Evolutionary conservation across 2,113 vertebrate species (phyloP), one percentile per base, ranked within the genome.

Genomic region (Lepisosteus oculatus): DNA sequence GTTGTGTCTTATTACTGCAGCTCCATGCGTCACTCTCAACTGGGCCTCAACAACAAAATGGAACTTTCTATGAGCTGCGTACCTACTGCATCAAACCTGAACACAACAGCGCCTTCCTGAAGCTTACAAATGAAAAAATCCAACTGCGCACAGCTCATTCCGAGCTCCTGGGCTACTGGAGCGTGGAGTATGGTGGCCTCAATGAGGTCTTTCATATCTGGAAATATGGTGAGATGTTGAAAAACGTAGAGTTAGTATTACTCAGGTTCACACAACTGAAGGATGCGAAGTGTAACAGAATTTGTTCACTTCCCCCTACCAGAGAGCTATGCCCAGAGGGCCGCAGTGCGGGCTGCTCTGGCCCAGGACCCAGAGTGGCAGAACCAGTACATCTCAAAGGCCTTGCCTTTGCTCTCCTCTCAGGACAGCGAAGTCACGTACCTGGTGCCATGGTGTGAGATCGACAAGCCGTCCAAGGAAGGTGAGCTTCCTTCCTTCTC

Each of bases 121-220:
- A 93, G 70, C 72, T 94, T 75, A 74, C 90, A 74, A 87, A 76
- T 70, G 93, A 95, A 81, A 84, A 92, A 76, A 61, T 96, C 54
- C 88, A 94, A 72, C 83, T 96, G 61, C 91, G 96, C 43, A 92
- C 90, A 0, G 91, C 93, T 61, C 92, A 95, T 77, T 98, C 97
- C 0, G 85, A 96, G 81, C 82, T 99, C 80, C 51, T 95, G 76
- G 97, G 97, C 43, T 94, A 89, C 72, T 99, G 97, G 96, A 92
- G 78, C 6, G 79, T 89, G 0, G 96, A 99, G 82, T 93, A 95
- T 17, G 95, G 95, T 3, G 94, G 93, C 68, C 80, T 96, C 72
- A 98, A 97, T 88, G 93, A 92, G 76, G 93, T 94, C 14, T 81
- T 96, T 73, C 96, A 98, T 75, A 81, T 99, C 72, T 99, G 97